phyloP scores from a whole-genome alignment of 2,797 vertebrate genomes.

The Hapalemur alaotrensis region DNA sequence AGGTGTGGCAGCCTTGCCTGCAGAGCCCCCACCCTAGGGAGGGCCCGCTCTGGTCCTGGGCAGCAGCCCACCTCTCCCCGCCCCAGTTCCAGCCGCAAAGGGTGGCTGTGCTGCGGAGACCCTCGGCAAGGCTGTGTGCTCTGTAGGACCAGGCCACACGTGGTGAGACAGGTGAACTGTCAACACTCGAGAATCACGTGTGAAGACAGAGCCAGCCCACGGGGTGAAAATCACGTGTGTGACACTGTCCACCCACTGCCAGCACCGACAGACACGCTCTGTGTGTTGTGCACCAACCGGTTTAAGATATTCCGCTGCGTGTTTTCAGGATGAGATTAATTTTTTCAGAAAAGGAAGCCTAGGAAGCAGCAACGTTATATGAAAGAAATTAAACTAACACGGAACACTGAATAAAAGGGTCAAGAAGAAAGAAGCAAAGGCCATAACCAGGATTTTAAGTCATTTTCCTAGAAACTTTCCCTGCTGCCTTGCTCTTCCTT shows the following conservation, averaged over 20 bases:
- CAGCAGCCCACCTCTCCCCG: rapidly evolving
- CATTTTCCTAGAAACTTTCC: neutral
- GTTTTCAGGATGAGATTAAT: neutral
- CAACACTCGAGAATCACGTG: neutral
- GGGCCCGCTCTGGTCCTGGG: too few relatives aligned
- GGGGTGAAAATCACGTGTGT: neutral
- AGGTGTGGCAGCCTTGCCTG: neutral
- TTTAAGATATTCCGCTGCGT: neutral
- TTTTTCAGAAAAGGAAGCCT: neutral
- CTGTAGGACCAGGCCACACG: neutral
- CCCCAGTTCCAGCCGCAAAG: neutral
- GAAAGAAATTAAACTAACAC: neutral
- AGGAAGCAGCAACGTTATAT: neutral
- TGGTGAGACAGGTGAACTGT: neutral
- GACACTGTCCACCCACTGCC: neutral
- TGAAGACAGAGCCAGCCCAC: neutral
- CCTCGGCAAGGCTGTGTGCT: neutral
- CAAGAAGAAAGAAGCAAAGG: neutral
- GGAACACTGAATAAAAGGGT: neutral
- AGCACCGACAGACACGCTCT: neutral
- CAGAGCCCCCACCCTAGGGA: neutral
- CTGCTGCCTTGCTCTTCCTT: too few relatives aligned
- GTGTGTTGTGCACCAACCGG: neutral
- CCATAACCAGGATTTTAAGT: neutral
- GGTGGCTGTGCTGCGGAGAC: rapidly evolving